Evolutionary conservation across 2,888 invertebrate species (phyloP), one percentile per base, ranked within the genome.

Genomic region (Microctonus hyperodae): DNA sequence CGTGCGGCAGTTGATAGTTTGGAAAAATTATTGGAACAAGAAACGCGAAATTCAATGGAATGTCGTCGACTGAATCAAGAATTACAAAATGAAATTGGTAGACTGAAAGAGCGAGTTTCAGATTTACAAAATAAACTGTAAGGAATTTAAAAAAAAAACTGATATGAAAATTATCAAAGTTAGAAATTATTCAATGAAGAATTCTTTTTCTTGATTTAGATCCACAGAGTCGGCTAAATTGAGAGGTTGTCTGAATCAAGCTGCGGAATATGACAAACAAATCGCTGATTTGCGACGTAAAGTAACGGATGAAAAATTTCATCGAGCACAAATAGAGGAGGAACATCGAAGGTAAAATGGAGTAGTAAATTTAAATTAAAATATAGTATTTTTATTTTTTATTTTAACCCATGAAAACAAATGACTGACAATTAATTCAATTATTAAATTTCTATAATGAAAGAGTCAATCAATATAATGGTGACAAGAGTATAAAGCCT

Each of bases 21-120:
- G 62, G 89, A 90, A 74, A 85, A 85, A 57, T 80, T 90, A 13
- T 76, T 91, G 50, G 85, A 85, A 44, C 86, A 87, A 64, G 86
- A 88, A 10, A 85, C 89, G 33, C 86, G 87, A 62, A 90, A 90
- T 73, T 85, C 88, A n/a, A 88, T 90, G 28, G 88, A 89, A 68
- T 85, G 88, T 37, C 88, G 89, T 76, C 76, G 90, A 48, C 85
- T 86, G 13, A 86, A 90, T 78, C 89, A 91, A 76, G 90, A 91
- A 83, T 85, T 91, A 33, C 88, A 89, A 71, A 85, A 86, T 61
- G 90, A 91, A 82, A 86, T 90, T 25, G 84, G 86, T 68, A 85
- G 86, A 58, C 81, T 90, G 69, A 89, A 88, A 74, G 85, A 86
- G 44, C 87, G 86, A 77, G 83, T 89, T 11, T 76, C 81, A 11